Percentiles rank a stretch among this genome's conserved stretches.
Evolutionary conservation across 35 echinoderm and acorn worm species (phyloP).

Genomic region (Amphiura filiformis): DNA sequence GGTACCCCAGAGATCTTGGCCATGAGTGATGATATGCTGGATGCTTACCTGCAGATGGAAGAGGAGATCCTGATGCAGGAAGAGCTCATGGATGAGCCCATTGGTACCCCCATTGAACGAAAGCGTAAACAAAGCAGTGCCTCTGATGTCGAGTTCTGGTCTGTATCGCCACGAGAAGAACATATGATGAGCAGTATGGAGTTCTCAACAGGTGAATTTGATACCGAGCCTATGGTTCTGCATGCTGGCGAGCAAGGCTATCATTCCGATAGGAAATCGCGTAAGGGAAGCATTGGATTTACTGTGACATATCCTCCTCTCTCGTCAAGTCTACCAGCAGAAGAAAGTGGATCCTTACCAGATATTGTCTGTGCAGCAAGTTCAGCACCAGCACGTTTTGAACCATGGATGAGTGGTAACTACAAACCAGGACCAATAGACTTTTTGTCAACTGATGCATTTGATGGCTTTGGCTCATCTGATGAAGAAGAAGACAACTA

Average conservation of each 20-base stretch:
- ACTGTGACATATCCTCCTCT: not conserved
- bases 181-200: slow-evolving; percentile 22
- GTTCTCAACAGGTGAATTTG: not conserved
- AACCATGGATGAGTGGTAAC: not conserved
- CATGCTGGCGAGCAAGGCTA: not conserved
- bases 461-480: not conserved
- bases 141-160: slow-evolving; percentile 91
- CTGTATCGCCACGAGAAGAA: slow-evolving; percentile 80
- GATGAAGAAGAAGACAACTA: not conserved
- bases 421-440: not conserved
- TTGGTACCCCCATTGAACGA: not conserved
- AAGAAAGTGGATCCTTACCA: not conserved
- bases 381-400: not conserved
- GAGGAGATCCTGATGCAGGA: slow-evolving; percentile 27
- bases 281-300: not conserved
- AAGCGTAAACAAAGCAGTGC: slow-evolving; percentile 19
- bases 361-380: not conserved
- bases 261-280: not conserved
- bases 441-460: not conserved
- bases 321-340: not conserved
- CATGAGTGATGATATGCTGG: slow-evolving; percentile 76
- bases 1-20: slow-evolving; percentile 84
- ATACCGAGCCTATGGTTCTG: slow-evolving; percentile 4
- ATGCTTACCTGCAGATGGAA: slow-evolving; percentile 76
- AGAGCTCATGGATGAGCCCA: not conserved